Conservation (phyloP, 2,797 vertebrate genomes). For the Pangasius macronema region DNA sequence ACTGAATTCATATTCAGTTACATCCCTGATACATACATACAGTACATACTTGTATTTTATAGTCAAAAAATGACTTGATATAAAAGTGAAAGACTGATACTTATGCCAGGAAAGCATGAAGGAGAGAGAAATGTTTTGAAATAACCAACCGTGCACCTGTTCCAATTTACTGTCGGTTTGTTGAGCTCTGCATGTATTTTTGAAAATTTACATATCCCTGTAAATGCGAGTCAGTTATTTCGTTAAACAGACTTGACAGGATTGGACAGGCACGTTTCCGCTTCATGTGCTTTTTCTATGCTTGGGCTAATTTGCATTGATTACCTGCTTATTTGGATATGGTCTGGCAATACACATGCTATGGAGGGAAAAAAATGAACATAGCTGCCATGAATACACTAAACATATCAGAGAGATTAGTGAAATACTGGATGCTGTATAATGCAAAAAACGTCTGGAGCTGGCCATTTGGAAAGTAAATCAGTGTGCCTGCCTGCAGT, state of each 20-base stretch:
- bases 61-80: background rate
- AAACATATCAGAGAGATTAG: conserved; percentile 16
- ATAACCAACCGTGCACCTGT: conserved; percentile 12
- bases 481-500: background rate
- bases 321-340: conserved; percentile 75
- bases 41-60: background rate
- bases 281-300: conserved; percentile 71
- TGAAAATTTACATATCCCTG: conserved; percentile 11
- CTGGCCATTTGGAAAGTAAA: background rate
- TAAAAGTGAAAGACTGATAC: background rate
- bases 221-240: conserved; percentile 35
- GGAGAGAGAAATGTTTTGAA: background rate
- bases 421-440: conserved; percentile 8
- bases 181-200: background rate
- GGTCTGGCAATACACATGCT: conserved; percentile 67
- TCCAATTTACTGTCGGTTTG: conserved; percentile 11
- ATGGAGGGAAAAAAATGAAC: background rate
- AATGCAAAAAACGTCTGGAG: conserved; percentile 6
- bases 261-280: conserved; percentile 64
- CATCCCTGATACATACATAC: background rate
- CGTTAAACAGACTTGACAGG: conserved; percentile 17
- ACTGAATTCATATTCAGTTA: background rate
- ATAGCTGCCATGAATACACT: conserved; percentile 21
- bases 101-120: background rate
- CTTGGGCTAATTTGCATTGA: conserved; percentile 82